Conservation (phyloP, 2,113 vertebrate genomes). For the Syngnathoides biaculeatus region DNA sequence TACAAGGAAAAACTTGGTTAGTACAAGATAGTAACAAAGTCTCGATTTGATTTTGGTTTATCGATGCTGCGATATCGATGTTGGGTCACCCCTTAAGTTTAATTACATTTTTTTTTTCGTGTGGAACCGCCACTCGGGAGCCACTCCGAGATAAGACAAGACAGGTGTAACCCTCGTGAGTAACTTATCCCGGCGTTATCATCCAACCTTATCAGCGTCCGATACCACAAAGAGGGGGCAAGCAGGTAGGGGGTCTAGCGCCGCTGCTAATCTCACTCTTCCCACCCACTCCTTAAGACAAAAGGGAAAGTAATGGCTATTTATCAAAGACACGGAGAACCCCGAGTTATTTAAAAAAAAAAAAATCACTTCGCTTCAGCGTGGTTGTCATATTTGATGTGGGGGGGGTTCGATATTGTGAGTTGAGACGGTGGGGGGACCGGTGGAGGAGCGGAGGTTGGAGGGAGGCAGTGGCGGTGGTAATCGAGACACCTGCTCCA, state of each 20-base stretch:
- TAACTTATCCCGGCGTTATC: conserved; percentile 32
- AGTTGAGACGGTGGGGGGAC: no score
- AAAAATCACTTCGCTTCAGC: neutral
- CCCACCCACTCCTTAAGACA: conserved; percentile 53
- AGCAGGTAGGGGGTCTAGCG: conserved; percentile 51
- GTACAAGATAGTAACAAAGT: neutral
- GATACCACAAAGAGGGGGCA: conserved; percentile 60
- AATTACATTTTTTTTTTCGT: neutral
- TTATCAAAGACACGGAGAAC: conserved; percentile 49
- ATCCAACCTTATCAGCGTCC: conserved; percentile 35
- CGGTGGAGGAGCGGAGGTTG: no score
- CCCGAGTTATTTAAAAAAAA: neutral
- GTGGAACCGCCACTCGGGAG: neutral
- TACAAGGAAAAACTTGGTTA: neutral
- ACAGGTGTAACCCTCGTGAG: neutral
- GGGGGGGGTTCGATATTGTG: conserved; percentile 24
- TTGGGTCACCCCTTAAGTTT: neutral
- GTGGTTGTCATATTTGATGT: neutral
- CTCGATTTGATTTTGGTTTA: neutral
- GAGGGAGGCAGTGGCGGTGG: conserved; percentile 27
- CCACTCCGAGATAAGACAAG: neutral
- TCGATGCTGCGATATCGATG: neutral
- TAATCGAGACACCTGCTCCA: conserved; percentile 69
- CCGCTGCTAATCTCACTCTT: conserved; percentile 51
- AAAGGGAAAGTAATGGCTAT: conserved; percentile 72